Percentiles rank a stretch among this genome's conserved stretches.
phyloP scores from a whole-genome alignment of 2,888 invertebrate genomes.

The Aleiodes leptofemur region DNA sequence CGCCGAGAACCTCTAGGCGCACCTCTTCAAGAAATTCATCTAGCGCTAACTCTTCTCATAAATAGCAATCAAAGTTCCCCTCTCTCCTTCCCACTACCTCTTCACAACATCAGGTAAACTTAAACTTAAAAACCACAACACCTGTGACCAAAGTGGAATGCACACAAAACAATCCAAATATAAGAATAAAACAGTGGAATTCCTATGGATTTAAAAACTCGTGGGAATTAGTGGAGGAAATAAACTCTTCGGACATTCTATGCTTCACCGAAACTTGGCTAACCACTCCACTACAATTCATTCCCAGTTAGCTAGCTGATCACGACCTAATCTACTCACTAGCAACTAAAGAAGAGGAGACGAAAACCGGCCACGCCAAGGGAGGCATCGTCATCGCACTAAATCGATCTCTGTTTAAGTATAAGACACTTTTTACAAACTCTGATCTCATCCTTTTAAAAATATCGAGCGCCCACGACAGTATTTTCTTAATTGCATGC shows the following conservation, averaged over 20 bases:
- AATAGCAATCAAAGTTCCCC: too few relatives aligned
- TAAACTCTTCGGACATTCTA: neutral
- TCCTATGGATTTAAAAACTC: neutral
- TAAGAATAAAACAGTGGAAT: neutral
- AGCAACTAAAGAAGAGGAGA: neutral
- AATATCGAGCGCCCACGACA: neutral
- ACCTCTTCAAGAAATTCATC: too few relatives aligned
- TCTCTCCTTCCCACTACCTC: too few relatives aligned
- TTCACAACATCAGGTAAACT: too few relatives aligned
- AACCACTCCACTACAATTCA: neutral
- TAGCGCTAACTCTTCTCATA: too few relatives aligned
- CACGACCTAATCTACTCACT: neutral
- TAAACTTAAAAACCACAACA: too few relatives aligned
- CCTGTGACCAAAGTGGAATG: too few relatives aligned
- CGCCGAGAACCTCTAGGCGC: too few relatives aligned
- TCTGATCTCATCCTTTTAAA: neutral
- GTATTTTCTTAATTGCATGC: neutral
- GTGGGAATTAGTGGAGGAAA: slow-evolving; percentile 2
- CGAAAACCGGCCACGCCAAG: neutral
- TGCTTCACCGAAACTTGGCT: slow-evolving; percentile 9
- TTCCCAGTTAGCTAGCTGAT: neutral
- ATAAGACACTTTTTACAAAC: neutral
- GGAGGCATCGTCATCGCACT: neutral
- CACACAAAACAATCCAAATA: too few relatives aligned
- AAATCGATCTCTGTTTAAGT: neutral